Base-by-base conservation (phyloP, 2,797 vertebrate species). In the Mus minutoides region DNA sequence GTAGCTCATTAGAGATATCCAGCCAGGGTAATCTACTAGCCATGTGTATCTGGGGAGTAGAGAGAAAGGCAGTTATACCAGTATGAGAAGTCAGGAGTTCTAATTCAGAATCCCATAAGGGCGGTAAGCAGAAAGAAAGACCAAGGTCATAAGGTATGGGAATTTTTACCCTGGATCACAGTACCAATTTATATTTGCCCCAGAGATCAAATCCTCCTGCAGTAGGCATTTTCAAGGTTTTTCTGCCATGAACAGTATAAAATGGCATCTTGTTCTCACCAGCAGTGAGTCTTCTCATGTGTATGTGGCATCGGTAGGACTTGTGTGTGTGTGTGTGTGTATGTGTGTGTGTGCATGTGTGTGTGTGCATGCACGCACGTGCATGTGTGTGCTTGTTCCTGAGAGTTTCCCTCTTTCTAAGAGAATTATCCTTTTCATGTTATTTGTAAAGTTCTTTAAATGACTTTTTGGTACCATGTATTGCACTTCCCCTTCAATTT, bases 371-470 rank as follows among this genome's bases (percentile, higher is more conserved):
- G 6, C n/a, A n/a, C 5, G 6, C 6, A 2, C 6, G 10, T 40
- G 37, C 37, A 40, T 10, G 11, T 46, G 64, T 77, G 0, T 94
- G 56, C 40, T 95, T 95, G 78, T 88, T 92, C 31, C 69, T 91
- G 56, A 76, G 29, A 19, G 96, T 92, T 77, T 69, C 69, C 12
- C 26, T 92, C 77, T 88, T 92, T 94, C 92, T 91, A 54, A 89
- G 60, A 22, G 2, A 54, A 58, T 46, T 92, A 29, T 10, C 29
- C 88, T 95, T 95, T 92, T 79, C 76, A 86, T 76, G 12, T 56
- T 88, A 46, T 40, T 71, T 92, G 12, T 85, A 95, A 29, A 17
- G 76, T 92, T 85, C 26, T 85, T 93, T 83, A 95, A 96, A 93
- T 56, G 69, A 54, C 37, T 26, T 29, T 89, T 29, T 89, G 73